Evolutionary conservation across 2,888 invertebrate genomes (phyloP).

Genomic region (Calephelis perditalis): DNA sequence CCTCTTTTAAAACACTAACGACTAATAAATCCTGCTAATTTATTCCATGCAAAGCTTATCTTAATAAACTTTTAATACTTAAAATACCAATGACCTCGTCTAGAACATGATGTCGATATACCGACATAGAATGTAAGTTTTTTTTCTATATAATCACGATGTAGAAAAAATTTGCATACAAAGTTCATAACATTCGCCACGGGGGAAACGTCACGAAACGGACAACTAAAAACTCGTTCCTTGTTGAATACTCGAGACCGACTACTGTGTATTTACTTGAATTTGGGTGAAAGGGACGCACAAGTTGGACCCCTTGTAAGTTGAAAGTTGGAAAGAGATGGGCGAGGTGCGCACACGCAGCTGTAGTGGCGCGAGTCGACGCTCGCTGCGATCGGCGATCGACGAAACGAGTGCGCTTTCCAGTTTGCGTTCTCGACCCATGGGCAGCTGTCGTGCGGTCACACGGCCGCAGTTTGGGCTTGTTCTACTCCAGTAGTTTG

Average conservation of each 20-base stretch:
- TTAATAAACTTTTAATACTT: not conserved
- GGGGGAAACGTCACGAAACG: constrained; percentile 63
- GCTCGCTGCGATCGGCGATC: constrained; percentile 34
- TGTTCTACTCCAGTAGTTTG: constrained; percentile 56
- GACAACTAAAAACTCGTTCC: constrained; percentile 69
- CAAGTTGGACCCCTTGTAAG: constrained; percentile 21
- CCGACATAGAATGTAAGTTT: not conserved
- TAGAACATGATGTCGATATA: not conserved
- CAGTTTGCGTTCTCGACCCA: constrained; percentile 68
- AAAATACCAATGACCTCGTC: constrained; percentile 3
- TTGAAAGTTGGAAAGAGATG: constrained; percentile 40
- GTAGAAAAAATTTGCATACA: constrained; percentile 62
- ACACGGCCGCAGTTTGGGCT: constrained; percentile 55
- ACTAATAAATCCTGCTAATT: not conserved
- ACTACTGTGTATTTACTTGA: constrained; percentile 67
- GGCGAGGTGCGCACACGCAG: constrained; percentile 58
- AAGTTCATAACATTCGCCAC: constrained; percentile 54
- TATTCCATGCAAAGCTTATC: not conserved
- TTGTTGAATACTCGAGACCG: constrained; percentile 54
- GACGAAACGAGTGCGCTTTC: constrained; percentile 59
- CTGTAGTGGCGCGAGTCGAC: constrained; percentile 50
- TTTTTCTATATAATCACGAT: constrained; percentile 45
- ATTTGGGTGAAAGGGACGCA: constrained; percentile 39
- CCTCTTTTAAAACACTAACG: not conserved
- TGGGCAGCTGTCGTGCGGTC: constrained; percentile 64